Percentiles rank a stretch among this genome's conserved stretches.
These are phyloP conservation scores for Malurus splendens DNA, from an alignment of 2,797 vertebrate genomes.

Conservation along the genomic window DNA sequence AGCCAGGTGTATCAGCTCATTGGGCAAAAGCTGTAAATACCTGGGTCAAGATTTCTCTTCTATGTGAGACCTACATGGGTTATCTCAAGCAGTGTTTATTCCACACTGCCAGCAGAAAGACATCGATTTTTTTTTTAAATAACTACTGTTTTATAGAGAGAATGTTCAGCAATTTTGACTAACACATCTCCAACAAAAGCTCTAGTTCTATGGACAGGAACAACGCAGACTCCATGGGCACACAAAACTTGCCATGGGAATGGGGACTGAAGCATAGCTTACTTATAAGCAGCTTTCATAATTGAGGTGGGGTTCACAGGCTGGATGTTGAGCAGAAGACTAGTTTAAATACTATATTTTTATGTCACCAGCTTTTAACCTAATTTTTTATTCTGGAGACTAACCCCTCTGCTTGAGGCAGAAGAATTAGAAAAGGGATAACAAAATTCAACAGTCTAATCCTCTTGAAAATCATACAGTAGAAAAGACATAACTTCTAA, in stretches of 20 bases:
- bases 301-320: background rate
- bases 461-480: background rate
- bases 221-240: background rate
- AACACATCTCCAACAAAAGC: background rate
- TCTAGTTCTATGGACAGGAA: background rate
- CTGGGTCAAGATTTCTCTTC: background rate
- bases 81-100: background rate
- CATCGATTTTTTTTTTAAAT: background rate
- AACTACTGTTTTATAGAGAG: background rate
- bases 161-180: background rate
- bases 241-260: background rate
- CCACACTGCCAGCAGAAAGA: background rate
- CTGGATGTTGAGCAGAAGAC: background rate
- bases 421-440: background rate
- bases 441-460: background rate
- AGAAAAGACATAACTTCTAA: background rate
- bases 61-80: background rate
- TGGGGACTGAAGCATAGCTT: background rate
- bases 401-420: background rate
- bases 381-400: background rate
- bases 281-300: background rate
- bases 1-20: background rate
- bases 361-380: background rate
- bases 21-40: background rate
- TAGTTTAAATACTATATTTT: background rate